These are phyloP conservation scores for Dinocampus coccinellae DNA, from an alignment of 2,888 invertebrate genomes.

Conservation along the genomic window DNA sequence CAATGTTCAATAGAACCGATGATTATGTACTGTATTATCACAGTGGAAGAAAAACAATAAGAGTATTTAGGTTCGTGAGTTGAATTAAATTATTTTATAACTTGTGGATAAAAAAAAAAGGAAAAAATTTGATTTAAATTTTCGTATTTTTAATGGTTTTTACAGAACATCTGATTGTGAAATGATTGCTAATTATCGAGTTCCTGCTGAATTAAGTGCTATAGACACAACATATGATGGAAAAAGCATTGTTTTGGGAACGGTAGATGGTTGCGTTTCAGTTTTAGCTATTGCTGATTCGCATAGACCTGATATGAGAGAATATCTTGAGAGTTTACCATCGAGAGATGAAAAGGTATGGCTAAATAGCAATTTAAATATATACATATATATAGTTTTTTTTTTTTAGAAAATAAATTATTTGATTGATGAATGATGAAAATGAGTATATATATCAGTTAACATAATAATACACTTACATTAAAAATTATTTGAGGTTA, in stretches of 20 bases:
- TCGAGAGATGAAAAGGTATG: slow-evolving; percentile 78
- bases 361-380: too few relatives aligned
- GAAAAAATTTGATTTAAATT: neutral
- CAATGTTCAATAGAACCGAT: slow-evolving; percentile 93
- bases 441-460: neutral
- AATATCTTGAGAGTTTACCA: slow-evolving; percentile 77
- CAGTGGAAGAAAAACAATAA: slow-evolving; percentile 92
- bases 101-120: neutral
- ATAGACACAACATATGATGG: slow-evolving; percentile 89
- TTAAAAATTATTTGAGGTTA: slow-evolving; percentile 39
- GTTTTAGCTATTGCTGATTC: slow-evolving; percentile 87
- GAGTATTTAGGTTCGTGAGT: slow-evolving; percentile 83
- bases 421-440: neutral
- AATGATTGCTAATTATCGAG: slow-evolving; percentile 92
- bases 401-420: neutral
- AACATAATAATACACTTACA: slow-evolving; percentile 7
- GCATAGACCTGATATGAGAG: slow-evolving; percentile 75
- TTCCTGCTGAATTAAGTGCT: slow-evolving; percentile 90
- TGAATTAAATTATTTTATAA: neutral
- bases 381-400: too few relatives aligned
- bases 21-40: slow-evolving; percentile 98
- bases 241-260: slow-evolving; percentile 86
- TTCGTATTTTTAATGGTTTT: slow-evolving; percentile 14
- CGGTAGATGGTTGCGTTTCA: slow-evolving; percentile 93
- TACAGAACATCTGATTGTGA: slow-evolving; percentile 87